A percentile compares a stretch with the other conserved stretches of the same genome.
phyloP scores from a whole-genome alignment of 2,888 invertebrate genomes.

The Idaea biselata region DNA sequence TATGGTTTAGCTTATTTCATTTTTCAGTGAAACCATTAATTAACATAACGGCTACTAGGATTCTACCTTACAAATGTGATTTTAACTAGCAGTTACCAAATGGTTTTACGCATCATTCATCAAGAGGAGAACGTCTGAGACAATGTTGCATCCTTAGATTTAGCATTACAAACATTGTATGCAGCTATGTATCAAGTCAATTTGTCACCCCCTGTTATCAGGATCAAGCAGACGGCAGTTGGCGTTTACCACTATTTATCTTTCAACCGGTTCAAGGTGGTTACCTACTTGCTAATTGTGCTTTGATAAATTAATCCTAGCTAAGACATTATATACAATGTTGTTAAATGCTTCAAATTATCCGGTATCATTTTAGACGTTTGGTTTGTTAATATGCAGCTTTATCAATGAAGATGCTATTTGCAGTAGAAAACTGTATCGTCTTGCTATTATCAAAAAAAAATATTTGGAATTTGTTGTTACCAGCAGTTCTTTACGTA shows the following conservation, averaged over 20 bases:
- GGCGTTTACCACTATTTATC: constrained; percentile 52
- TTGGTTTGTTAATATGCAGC: not conserved
- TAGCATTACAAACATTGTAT: constrained; percentile 1
- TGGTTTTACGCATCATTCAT: not conserved
- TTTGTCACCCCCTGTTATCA: constrained; percentile 58
- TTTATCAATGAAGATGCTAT: not conserved
- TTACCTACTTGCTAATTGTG: constrained; percentile 45
- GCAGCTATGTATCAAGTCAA: constrained; percentile 26
- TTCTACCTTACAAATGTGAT: not conserved
- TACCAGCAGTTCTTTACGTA: too few species aligned
- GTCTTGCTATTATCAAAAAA: too few species aligned
- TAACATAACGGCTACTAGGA: not conserved
- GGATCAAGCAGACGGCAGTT: constrained; percentile 46
- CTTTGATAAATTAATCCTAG: constrained; percentile 46
- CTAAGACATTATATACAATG: constrained; percentile 11
- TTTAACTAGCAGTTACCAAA: not conserved
- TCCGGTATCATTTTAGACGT: not conserved
- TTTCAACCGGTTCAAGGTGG: constrained; percentile 41
- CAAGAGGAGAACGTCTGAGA: not conserved
- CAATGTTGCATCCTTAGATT: constrained; percentile 7
- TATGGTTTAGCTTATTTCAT: not conserved
- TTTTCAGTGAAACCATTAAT: not conserved
- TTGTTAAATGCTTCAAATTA: not conserved
- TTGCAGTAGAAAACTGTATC: too few species aligned
- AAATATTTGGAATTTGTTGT: too few species aligned